These are phyloP conservation scores for Rhinatrema bivittatum DNA, from an alignment of 2,797 vertebrate genomes.

Conservation along the genomic window DNA sequence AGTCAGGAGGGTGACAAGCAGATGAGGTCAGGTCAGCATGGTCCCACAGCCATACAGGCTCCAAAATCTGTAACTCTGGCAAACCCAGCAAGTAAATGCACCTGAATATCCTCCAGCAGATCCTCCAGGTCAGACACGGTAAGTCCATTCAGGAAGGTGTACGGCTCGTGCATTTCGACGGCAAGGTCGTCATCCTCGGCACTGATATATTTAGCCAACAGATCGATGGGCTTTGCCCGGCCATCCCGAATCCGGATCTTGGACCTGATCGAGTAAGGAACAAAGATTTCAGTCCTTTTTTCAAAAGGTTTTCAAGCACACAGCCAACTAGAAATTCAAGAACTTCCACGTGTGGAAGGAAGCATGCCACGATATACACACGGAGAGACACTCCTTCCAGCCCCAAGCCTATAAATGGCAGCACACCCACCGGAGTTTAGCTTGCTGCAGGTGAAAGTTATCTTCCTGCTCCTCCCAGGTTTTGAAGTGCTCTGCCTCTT, in stretches of 20 bases:
- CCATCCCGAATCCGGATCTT: constrained; percentile 94
- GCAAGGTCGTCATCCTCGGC: constrained; percentile 92
- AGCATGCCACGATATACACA: background rate
- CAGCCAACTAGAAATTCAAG: too few species aligned
- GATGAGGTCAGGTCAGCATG: too few species aligned
- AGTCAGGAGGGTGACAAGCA: too few species aligned
- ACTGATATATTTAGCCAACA: constrained; percentile 94
- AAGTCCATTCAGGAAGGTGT: constrained; percentile 92
- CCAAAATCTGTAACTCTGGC: background rate
- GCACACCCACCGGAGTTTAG: constrained; percentile 82
- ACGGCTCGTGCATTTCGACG: constrained; percentile 96
- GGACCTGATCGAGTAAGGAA: constrained; percentile 54
- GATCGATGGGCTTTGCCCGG: constrained; percentile 90
- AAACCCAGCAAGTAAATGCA: constrained; percentile 16
- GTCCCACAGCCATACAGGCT: background rate
- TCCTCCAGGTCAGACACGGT: constrained; percentile 96
- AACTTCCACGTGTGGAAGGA: too few species aligned
- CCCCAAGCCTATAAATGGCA: too few species aligned
- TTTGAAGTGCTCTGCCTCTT: constrained; percentile 96
- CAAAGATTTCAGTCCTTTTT: too few species aligned
- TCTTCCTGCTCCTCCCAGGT: constrained; percentile 98
- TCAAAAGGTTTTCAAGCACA: too few species aligned
- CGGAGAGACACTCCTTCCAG: rapidly evolving
- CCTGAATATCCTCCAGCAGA: constrained; percentile 95
- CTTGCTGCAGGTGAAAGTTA: constrained; percentile 94